Conservation (phyloP, 2,113 vertebrate genomes). For the Bubalus kerabau region DNA sequence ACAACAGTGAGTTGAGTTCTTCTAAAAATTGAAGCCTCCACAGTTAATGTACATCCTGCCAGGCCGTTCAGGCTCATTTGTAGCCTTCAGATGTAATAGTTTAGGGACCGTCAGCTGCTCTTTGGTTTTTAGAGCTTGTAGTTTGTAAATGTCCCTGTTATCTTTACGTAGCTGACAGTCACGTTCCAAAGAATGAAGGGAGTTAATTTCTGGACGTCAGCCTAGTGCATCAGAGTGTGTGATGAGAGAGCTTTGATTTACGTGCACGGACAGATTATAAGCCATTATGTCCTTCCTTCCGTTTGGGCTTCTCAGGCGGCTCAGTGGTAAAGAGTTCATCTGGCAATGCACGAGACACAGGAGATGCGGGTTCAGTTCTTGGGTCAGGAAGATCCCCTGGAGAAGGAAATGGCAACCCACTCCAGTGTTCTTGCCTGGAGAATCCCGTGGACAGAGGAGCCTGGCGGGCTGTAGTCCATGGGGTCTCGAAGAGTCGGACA, state of each 20-base stretch:
- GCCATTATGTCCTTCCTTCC: not conserved
- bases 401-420: not conserved
- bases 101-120: not conserved
- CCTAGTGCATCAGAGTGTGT: slow-evolving; percentile 3
- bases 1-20: not conserved
- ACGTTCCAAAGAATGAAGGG: not conserved
- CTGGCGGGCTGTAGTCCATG: not conserved
- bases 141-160: not conserved
- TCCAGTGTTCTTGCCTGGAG: not conserved
- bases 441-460: not conserved
- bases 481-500: not conserved
- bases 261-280: not conserved
- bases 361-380: accelerated
- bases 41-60: not conserved
- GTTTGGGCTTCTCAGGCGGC: not conserved
- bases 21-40: not conserved
- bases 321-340: not conserved
- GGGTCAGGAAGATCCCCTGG: not conserved
- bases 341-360: not conserved
- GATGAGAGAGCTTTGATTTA: not conserved
- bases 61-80: not conserved
- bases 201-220: not conserved
- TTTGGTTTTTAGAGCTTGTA: not conserved
- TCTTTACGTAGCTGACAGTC: not conserved
- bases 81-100: not conserved